Base-by-base conservation (phyloP, 2,888 invertebrate species). In the Tinea semifulvella region DNA sequence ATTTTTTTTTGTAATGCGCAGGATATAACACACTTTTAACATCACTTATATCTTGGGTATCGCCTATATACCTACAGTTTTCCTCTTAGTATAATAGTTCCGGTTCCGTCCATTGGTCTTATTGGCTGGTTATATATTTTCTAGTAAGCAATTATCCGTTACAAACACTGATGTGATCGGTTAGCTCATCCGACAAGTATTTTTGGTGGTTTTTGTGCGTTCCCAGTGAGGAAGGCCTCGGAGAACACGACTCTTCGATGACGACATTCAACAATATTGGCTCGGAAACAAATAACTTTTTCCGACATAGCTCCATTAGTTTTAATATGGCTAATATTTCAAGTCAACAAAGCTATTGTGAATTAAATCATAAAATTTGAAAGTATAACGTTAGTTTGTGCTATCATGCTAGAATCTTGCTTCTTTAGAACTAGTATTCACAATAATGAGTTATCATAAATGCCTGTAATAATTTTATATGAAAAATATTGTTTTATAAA, bases 101-200 rank as follows among this genome's bases (percentile, higher is more conserved):
- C 40, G 40, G 40, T 40, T 40, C 22, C 36, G 16, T 22, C 22
- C 11, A 18, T 40, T 22, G 7, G 4, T 22, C 13, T 5, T 14
- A 40, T 40, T 36, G 10, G 3, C 36, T 40, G n/a, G 22, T 40
- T 22, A 40, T 31, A 31, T 11, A 18, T 40, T 40, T 40, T 40
- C 40, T 40, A 22, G 40, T 40, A 40, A 40, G 22, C 22, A 40
- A 40, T 40, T 40, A 40, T 22, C 36, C 17, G 36, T 36, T 36
- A 40, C 40, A 3, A 22, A 13, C 22, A 40, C 5, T 13, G 40
- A 10, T 14, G 5, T 16, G 18, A 36, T 16, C 6, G 36, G 17
- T 40, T 40, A 40, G 40, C 40, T 40, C 40, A 40, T 40, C 40
- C 14, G 40, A 22, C 40, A 40, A 22, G 40, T 40, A 40, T 40